phyloP scores from a whole-genome alignment of 92 coral and sea anemone species.

The Zoanthus sansibaricus region DNA sequence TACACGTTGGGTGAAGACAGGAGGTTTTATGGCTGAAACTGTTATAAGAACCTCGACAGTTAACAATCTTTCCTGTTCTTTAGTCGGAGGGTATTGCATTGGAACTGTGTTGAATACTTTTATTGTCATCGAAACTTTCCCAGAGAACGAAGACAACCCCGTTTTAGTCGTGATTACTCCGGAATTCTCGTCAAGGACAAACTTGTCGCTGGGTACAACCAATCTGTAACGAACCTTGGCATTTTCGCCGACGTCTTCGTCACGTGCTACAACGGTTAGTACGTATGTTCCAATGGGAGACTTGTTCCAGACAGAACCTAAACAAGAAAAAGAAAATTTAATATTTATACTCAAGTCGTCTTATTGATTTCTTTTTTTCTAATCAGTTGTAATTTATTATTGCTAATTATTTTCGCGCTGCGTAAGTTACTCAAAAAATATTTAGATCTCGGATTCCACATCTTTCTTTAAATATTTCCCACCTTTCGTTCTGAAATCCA shows the following conservation, averaged over 20 bases:
- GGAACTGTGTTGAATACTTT: slow-evolving; percentile 70
- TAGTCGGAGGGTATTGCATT: slow-evolving; percentile 52
- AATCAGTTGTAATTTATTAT: no score
- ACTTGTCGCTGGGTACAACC: slow-evolving; percentile 63
- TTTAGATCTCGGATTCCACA: no score
- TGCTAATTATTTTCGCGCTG: no score
- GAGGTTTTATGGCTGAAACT: slow-evolving; percentile 72
- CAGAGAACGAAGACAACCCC: slow-evolving; percentile 59
- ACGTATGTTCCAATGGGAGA: slow-evolving; percentile 71
- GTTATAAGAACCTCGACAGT: slow-evolving; percentile 60
- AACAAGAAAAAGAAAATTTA: background rate
- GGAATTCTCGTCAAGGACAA: slow-evolving; percentile 53
- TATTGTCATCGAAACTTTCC: slow-evolving; percentile 47
- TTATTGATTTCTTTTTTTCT: background rate
- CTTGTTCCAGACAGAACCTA: slow-evolving; percentile 51
- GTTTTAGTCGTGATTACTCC: slow-evolving; percentile 76
- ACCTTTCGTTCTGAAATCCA: no score
- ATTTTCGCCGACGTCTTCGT: slow-evolving; percentile 68
- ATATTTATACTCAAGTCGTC: background rate
- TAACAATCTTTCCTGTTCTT: slow-evolving; percentile 25
- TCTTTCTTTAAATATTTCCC: no score
- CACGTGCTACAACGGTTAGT: slow-evolving; percentile 74
- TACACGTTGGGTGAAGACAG: slow-evolving; percentile 58
- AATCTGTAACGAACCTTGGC: slow-evolving; percentile 71
- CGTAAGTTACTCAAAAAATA: no score